These are phyloP conservation scores for Balanococcus diminutus DNA, from an alignment of 2,888 invertebrate species.

Conservation along the genomic window DNA sequence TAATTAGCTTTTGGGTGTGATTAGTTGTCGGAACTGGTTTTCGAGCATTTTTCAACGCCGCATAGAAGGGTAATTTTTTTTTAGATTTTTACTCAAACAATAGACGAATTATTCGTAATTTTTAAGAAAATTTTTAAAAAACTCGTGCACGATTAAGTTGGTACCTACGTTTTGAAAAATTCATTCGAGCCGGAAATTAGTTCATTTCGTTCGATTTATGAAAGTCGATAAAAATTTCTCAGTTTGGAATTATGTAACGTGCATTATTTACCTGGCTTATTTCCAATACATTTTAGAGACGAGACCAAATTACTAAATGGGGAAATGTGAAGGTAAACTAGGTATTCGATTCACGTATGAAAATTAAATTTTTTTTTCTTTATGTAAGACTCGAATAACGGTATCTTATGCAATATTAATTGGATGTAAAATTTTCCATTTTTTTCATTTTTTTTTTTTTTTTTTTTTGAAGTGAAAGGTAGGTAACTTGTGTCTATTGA, in stretches of 20 bases:
- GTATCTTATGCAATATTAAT: not conserved
- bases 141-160: too few relatives aligned
- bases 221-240: not conserved
- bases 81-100: not conserved
- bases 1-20: not conserved
- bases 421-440: not conserved
- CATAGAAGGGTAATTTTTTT: not conserved
- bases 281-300: slow-evolving; percentile 21
- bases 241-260: not conserved
- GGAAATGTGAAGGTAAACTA: slow-evolving; percentile 5
- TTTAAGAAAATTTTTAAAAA: not conserved
- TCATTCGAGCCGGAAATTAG: not conserved
- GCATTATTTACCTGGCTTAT: not conserved
- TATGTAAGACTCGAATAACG: not conserved
- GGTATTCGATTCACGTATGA: not conserved
- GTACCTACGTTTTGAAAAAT: not conserved
- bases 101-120: not conserved
- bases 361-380: not conserved
- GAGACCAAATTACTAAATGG: not conserved
- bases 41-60: not conserved
- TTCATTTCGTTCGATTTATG: not conserved
- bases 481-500: not conserved
- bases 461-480: not conserved
- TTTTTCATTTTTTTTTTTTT: not conserved
- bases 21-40: not conserved